phyloP scores from a whole-genome alignment of 2,797 vertebrate genomes.

The Malurus splendens region DNA sequence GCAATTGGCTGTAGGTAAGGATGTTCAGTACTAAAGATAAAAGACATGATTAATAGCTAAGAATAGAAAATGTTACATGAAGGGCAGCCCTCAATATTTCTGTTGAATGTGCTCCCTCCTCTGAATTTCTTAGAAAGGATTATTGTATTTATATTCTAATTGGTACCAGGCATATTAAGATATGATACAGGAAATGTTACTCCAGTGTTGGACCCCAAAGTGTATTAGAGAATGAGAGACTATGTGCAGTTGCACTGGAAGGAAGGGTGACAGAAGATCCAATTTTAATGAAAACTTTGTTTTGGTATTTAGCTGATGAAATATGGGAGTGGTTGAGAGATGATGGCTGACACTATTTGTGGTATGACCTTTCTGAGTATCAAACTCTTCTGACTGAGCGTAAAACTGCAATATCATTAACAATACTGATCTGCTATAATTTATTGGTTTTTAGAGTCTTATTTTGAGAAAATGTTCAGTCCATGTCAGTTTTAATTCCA shows the following conservation, averaged over 20 bases:
- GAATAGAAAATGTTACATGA: background rate
- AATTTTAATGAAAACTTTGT: background rate
- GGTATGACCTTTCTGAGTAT: background rate
- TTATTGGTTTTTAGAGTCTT: background rate
- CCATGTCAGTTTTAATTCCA: background rate
- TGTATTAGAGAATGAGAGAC: background rate
- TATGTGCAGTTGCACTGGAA: background rate
- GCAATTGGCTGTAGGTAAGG: slow-evolving; percentile 14
- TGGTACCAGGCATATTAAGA: background rate
- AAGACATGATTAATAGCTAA: slow-evolving; percentile 24
- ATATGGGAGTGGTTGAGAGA: background rate
- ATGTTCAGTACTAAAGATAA: slow-evolving; percentile 1
- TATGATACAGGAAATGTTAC: background rate
- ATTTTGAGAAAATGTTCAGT: background rate
- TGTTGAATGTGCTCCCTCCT: background rate
- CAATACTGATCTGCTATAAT: background rate
- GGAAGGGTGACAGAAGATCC: background rate
- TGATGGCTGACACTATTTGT: background rate
- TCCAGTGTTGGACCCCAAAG: background rate
- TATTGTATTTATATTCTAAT: background rate
- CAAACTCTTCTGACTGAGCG: background rate
- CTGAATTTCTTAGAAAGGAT: background rate
- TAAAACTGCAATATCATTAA: background rate
- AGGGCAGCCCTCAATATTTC: background rate
- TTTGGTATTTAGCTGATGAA: background rate